Evolutionary conservation across 2,797 vertebrate genomes (phyloP).

Genomic region (Syngnathus acus): DNA sequence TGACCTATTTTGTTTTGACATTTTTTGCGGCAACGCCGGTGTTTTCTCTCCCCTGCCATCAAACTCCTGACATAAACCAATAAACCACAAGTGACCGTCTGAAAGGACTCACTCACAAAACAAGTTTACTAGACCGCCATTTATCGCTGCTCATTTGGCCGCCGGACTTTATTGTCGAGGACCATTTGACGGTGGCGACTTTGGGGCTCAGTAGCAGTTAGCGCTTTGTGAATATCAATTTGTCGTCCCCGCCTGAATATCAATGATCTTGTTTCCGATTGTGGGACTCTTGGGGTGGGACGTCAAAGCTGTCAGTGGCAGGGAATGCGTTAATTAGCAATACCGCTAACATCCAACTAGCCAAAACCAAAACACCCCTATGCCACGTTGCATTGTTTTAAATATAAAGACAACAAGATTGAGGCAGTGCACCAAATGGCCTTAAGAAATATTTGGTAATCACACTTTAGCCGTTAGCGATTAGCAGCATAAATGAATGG

Average conservation of each 20-base stretch:
- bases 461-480: background rate
- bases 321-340: background rate
- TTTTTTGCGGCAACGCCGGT: background rate
- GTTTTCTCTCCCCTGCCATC: conserved; percentile 1
- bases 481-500: background rate
- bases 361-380: background rate
- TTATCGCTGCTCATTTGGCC: background rate
- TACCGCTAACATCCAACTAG: background rate
- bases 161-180: background rate
- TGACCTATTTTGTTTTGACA: background rate
- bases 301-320: too few relatives aligned
- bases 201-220: background rate
- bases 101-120: background rate
- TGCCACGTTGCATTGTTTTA: too few relatives aligned
- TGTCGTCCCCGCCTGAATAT: background rate
- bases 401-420: too few relatives aligned
- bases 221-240: conserved; percentile 2
- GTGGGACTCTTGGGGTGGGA: background rate
- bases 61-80: background rate
- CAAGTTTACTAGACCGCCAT: background rate
- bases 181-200: background rate
- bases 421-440: background rate
- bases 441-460: background rate
- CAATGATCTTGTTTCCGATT: background rate
- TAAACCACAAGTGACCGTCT: background rate